phyloP scores from a whole-genome alignment of 2,888 invertebrate species.

The Villa cingulata region DNA sequence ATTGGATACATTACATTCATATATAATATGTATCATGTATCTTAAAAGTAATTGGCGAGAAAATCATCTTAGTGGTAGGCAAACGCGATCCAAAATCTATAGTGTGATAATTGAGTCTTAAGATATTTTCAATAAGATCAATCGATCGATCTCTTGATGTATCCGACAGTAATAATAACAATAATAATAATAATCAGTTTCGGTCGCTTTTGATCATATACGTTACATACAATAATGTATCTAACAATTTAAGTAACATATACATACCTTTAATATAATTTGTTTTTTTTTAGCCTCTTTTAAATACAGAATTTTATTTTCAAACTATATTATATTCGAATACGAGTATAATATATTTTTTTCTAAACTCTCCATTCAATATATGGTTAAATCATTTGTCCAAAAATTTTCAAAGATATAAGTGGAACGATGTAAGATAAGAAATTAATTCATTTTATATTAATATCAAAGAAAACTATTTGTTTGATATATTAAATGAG shows the following conservation, averaged over 20 bases:
- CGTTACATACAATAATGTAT: neutral
- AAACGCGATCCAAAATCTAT: neutral
- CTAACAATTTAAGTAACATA: too few species aligned
- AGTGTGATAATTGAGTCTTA: conserved; percentile 15
- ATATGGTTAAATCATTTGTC: conserved; percentile 8
- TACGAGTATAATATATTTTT: too few species aligned
- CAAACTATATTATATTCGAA: too few species aligned
- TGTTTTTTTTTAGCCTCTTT: neutral
- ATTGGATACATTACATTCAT: too few species aligned
- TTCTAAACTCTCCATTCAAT: too few species aligned
- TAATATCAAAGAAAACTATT: neutral
- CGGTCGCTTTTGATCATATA: conserved; percentile 7
- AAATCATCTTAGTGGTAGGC: conserved; percentile 9
- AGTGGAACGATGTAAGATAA: neutral
- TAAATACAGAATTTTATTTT: neutral
- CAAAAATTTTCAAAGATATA: conserved; percentile 3
- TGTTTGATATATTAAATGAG: conserved; percentile 5
- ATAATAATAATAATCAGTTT: neutral
- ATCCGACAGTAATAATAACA: neutral
- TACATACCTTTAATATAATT: too few species aligned
- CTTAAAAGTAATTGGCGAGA: conserved; percentile 13
- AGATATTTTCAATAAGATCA: conserved; percentile 6
- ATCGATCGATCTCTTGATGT: neutral
- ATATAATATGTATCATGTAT: conserved; percentile 4
- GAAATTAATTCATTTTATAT: conserved; percentile 7